phyloP scores from a whole-genome alignment of 2,113 vertebrate species.

The Phyllopteryx taeniolatus region DNA sequence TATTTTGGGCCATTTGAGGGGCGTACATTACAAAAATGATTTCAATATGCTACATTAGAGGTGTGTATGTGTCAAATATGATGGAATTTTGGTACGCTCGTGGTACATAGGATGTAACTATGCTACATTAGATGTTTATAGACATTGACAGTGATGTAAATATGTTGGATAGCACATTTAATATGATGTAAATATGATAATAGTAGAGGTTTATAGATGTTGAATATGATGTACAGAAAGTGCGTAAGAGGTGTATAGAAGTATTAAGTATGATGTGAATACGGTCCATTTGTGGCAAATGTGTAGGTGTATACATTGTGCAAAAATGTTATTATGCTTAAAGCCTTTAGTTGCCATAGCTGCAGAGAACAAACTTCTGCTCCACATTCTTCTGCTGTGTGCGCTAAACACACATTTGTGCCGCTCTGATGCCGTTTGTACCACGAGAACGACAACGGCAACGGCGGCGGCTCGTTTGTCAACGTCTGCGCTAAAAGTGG shows the following conservation, averaged over 20 bases:
- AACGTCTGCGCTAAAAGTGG: neutral
- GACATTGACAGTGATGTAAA: neutral
- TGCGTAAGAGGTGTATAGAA: neutral
- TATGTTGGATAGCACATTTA: neutral
- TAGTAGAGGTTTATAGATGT: neutral
- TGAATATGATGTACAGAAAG: neutral
- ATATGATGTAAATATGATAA: neutral
- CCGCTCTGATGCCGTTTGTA: neutral
- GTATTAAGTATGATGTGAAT: neutral
- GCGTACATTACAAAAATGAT: neutral
- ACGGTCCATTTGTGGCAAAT: neutral
- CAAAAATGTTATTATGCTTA: neutral
- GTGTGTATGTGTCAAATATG: no score
- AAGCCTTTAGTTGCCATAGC: neutral
- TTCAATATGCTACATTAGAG: neutral
- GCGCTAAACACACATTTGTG: constrained; percentile 6
- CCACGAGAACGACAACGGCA: no score
- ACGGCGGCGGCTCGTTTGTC: neutral
- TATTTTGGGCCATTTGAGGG: neutral
- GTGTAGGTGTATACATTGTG: neutral
- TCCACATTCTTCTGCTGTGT: neutral
- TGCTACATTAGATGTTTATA: neutral
- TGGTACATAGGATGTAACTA: neutral
- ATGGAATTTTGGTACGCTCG: no score
- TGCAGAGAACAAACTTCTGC: constrained; percentile 3